Evolutionary conservation across 2,888 invertebrate genomes (phyloP), one percentile per base, ranked within the genome.

Genomic region (Cantharis lateralis): DNA sequence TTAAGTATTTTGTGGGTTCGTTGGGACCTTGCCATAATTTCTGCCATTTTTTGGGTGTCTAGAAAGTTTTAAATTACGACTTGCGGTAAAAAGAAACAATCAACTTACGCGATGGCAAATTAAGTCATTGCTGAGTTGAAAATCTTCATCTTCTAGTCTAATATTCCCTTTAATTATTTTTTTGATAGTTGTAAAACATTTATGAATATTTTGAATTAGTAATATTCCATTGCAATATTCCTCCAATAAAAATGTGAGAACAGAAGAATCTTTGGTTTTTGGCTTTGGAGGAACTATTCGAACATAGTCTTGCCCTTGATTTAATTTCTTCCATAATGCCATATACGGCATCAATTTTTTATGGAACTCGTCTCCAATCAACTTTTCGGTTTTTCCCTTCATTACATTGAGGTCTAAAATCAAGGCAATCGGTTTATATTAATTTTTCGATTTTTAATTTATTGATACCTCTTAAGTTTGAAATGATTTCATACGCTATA

Each of bases 311-410:
- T 86, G 83, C 1, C 91, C 91, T 10, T 93, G 91, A 89, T 93
- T 92, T 18, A 93, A 83, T 86, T 95, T 96, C 86, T 96, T 96
- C 97, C 98, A 98, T 3, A 96, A 86, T 74, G 91, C 91, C 28
- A 97, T 90, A 70, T 96, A 89, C 0, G 95, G 94, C n/a, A 91
- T 87, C 74, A 93, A 87, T 83, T 92, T 90, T 84, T 91, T 88
- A 75, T 91, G 90, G 91, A 94, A 91, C 83, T 87, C 81, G 80
- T 88, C 82, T 81, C 84, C 80, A 74, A 87, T 64, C 70, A 85
- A 82, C 77, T 76, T 82, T 68, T 32, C 64, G 16, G 69, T 64
- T n/a, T 78, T 74, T 13, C 62, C 71, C 72, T 82, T 81, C 15
- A 79, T 72, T 16, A 81, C 61, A 24, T 77, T 71, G 10, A 85